Evolutionary conservation across 2,113 vertebrate species (phyloP).

Genomic region (Blennius ocellaris): DNA sequence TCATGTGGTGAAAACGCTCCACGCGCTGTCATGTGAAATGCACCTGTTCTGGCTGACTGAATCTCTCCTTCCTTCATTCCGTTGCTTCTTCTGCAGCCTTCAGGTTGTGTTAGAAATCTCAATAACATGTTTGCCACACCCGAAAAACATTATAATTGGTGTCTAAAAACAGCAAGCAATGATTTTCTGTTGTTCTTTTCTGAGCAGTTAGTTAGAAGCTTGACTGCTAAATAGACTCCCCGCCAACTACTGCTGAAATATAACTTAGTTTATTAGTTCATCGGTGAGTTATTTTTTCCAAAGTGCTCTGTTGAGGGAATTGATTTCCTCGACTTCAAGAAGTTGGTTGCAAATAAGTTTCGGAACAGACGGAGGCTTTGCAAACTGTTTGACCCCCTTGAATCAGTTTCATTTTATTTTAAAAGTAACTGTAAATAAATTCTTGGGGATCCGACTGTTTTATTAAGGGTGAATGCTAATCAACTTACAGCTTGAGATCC

Average conservation of each 20-base stretch:
- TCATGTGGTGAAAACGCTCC: conserved; percentile 44
- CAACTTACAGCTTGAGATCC: too few relatives aligned
- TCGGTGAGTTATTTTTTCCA: too few relatives aligned
- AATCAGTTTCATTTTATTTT: too few relatives aligned
- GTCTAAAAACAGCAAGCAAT: neutral
- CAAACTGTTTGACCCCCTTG: too few relatives aligned
- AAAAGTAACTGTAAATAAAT: too few relatives aligned
- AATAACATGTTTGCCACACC: neutral
- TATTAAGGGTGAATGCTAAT: too few relatives aligned
- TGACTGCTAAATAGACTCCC: neutral
- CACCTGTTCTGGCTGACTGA: conserved; percentile 38
- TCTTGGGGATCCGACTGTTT: too few relatives aligned
- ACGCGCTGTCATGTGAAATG: conserved; percentile 37
- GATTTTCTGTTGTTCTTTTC: neutral
- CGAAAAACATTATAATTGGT: conserved; percentile 5
- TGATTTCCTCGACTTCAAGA: too few relatives aligned
- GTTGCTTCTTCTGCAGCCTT: conserved; percentile 14
- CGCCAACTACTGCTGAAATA: neutral
- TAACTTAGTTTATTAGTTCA: neutral
- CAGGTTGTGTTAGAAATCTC: conserved; percentile 8
- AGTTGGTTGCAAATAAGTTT: too few relatives aligned
- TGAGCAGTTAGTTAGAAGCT: neutral
- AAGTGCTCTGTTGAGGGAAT: too few relatives aligned
- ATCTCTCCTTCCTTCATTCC: neutral
- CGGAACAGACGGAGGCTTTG: too few relatives aligned